Evolutionary conservation across 1,140 invertebrate species (phyloP).

Genomic region (Coelopa frigida): DNA sequence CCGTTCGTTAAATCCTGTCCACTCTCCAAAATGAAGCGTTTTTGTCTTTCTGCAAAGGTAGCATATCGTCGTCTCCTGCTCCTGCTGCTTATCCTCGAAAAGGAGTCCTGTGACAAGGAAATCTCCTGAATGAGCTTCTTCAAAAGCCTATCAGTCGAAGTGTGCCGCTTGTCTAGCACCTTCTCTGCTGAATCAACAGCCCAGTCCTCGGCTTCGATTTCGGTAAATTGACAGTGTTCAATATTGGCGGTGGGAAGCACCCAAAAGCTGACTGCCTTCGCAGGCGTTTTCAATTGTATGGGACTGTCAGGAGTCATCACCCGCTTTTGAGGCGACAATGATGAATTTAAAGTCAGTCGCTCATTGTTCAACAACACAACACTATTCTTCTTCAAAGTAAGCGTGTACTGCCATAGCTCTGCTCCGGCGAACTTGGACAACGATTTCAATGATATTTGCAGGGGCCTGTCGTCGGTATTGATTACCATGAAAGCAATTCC

Average conservation of each 20-base stretch:
- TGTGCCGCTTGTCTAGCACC: slow-evolving; percentile 11
- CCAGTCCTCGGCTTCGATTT: slow-evolving; percentile 22
- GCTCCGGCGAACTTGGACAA: slow-evolving; percentile 22
- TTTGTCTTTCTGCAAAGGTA: slow-evolving; percentile 1
- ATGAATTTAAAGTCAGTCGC: slow-evolving; percentile 24
- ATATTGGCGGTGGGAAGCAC: slow-evolving; percentile 32
- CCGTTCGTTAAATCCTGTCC: no score
- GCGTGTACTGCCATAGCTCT: slow-evolving; percentile 35
- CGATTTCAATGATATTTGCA: slow-evolving; percentile 27
- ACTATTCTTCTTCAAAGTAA: slow-evolving; percentile 22
- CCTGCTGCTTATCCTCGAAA: slow-evolving; percentile 19
- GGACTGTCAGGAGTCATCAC: slow-evolving; percentile 20
- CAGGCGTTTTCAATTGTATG: slow-evolving; percentile 30
- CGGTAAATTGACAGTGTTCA: slow-evolving; percentile 38
- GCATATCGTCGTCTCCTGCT: slow-evolving; percentile 18
- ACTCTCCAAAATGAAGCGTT: slow-evolving; percentile 30
- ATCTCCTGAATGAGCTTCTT: slow-evolving; percentile 38
- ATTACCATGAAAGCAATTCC: slow-evolving; percentile 40
- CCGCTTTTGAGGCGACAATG: slow-evolving; percentile 26
- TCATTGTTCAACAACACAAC: slow-evolving; percentile 28
- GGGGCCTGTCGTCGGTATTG: slow-evolving; percentile 29
- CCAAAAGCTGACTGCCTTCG: slow-evolving; percentile 39
- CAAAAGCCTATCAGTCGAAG: slow-evolving; percentile 32
- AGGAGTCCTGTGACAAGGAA: slow-evolving; percentile 19
- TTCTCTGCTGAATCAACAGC: slow-evolving; percentile 4